These are phyloP conservation scores for Embidobia sp. DNA, from an alignment of 2,888 invertebrate genomes.

Conservation along the genomic window DNA sequence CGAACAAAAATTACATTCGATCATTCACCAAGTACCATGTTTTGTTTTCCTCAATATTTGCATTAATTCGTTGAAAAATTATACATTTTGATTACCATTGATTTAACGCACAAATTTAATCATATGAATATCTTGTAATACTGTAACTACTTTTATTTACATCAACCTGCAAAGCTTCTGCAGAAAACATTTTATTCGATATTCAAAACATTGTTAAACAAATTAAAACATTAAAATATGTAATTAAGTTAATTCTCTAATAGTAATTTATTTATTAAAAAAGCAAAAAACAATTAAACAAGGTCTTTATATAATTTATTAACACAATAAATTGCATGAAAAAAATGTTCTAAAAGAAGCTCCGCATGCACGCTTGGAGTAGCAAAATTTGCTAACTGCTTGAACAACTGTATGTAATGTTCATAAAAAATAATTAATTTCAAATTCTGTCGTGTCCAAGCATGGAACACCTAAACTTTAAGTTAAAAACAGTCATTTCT, in stretches of 20 bases:
- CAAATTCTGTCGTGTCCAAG: not conserved
- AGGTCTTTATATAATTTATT: too few species aligned
- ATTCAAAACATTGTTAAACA: too few species aligned
- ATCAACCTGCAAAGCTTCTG: slow-evolving; percentile 18
- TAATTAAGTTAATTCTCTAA: too few species aligned
- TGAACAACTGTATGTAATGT: too few species aligned
- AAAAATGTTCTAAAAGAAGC: slow-evolving; percentile 1
- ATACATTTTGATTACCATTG: slow-evolving; percentile 46
- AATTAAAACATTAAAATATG: slow-evolving; percentile 5
- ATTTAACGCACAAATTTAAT: slow-evolving; percentile 13
- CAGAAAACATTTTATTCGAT: slow-evolving; percentile 7
- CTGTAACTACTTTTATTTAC: slow-evolving; percentile 48
- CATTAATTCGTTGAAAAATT: not conserved
- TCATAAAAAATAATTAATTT: too few species aligned
- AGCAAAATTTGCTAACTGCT: too few species aligned
- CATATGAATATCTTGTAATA: slow-evolving; percentile 39
- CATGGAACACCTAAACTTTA: slow-evolving; percentile 1
- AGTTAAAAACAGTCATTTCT: slow-evolving; percentile 15
- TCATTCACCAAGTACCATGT: too few species aligned
- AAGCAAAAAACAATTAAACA: too few species aligned
- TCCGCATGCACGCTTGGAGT: not conserved
- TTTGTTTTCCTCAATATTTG: too few species aligned
- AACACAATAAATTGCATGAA: too few species aligned
- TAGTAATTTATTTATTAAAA: too few species aligned
- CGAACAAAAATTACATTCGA: slow-evolving; percentile 4